A percentile compares a stretch with the other conserved stretches of the same genome.
Conservation (phyloP, 2,797 vertebrate genomes). For the Knipowitschia caucasica region DNA sequence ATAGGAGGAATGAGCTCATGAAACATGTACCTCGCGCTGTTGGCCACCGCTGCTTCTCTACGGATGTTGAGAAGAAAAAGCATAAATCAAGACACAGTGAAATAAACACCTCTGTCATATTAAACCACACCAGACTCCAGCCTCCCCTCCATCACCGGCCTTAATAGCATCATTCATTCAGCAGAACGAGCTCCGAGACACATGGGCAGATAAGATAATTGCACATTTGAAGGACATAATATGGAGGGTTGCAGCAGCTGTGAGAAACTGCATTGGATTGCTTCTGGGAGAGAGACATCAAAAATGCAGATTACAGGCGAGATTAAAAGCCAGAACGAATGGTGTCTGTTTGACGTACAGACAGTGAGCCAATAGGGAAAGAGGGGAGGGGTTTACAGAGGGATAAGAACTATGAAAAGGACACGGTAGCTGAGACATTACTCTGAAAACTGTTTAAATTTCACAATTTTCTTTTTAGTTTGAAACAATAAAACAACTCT, state of each 20-base stretch:
- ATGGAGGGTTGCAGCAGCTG: neutral
- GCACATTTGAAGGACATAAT: constrained; percentile 9
- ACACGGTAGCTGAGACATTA: too few species aligned
- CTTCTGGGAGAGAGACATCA: neutral
- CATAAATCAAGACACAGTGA: constrained; percentile 67
- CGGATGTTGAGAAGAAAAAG: constrained; percentile 41
- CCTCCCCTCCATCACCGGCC: constrained; percentile 16
- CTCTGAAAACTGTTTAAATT: too few species aligned
- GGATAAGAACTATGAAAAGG: too few species aligned
- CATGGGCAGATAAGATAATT: constrained; percentile 31
- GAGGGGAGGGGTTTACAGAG: neutral
- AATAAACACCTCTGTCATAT: constrained; percentile 64
- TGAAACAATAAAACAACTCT: too few species aligned
- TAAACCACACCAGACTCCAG: constrained; percentile 29
- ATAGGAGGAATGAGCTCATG: too few species aligned
- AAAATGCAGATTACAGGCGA: neutral
- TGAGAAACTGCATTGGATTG: neutral
- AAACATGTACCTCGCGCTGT: constrained; percentile 74
- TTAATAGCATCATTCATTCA: constrained; percentile 43
- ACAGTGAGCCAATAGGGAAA: neutral
- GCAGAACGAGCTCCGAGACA: neutral
- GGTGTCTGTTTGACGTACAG: neutral
- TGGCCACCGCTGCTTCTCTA: constrained; percentile 69
- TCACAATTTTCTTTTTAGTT: too few species aligned
- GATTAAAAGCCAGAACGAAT: neutral